A percentile compares a stretch with the other conserved stretches of the same genome.
Conservation (phyloP, 2,888 invertebrate genomes). For the Pocota personata region DNA sequence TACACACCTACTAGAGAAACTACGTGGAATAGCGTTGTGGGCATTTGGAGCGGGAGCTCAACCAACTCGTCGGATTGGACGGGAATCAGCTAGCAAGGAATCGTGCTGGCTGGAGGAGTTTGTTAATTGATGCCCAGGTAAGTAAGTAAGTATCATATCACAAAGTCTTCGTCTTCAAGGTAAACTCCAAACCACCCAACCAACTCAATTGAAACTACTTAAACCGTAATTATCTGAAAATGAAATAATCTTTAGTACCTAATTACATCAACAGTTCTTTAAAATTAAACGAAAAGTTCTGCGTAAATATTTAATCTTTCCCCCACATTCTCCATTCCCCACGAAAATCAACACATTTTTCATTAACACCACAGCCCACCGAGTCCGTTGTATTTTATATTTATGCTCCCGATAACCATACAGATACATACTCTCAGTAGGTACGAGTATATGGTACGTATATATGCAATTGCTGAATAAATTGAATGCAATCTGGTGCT, state of each 20-base stretch:
- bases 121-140: too few relatives aligned
- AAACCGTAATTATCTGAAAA: not conserved
- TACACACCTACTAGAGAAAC: too few relatives aligned
- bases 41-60: too few relatives aligned
- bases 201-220: not conserved
- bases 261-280: not conserved
- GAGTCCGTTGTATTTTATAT: not conserved
- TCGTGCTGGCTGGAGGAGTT: too few relatives aligned
- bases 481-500: conserved; percentile 22
- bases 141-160: too few relatives aligned
- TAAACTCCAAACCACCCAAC: not conserved
- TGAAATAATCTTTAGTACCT: not conserved
- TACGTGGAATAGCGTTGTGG: too few relatives aligned
- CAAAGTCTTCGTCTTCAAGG: too few relatives aligned
- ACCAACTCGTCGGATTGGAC: too few relatives aligned
- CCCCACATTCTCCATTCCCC: not conserved
- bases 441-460: too few relatives aligned
- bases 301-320: not conserved
- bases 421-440: not conserved
- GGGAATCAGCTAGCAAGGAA: too few relatives aligned
- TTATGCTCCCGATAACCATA: not conserved
- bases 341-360: not conserved
- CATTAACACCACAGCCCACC: not conserved
- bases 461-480: conserved; percentile 7
- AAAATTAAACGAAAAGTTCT: not conserved